Percentiles rank a stretch among this genome's conserved stretches.
These are phyloP conservation scores for Taenioides sp. DNA, from an alignment of 2,797 vertebrate species.

Conservation along the genomic window DNA sequence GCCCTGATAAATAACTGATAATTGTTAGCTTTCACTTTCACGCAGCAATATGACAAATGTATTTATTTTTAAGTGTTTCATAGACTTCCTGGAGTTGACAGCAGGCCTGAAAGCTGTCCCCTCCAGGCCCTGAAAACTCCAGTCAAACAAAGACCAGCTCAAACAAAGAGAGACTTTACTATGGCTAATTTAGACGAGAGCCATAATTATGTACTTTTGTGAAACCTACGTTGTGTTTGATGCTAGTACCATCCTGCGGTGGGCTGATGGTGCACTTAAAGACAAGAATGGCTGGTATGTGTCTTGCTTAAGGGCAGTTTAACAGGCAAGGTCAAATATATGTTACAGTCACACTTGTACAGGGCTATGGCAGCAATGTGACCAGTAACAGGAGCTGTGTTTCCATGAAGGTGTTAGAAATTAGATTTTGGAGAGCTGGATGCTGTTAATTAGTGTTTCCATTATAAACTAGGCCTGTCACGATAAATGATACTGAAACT, in stretches of 20 bases:
- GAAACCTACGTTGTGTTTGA: constrained; percentile 36
- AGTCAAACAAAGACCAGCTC: constrained; percentile 30
- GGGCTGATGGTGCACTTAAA: constrained; percentile 26
- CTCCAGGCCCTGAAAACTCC: constrained; percentile 35
- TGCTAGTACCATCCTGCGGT: constrained; percentile 11
- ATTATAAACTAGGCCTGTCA: background rate
- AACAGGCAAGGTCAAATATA: constrained; percentile 12
- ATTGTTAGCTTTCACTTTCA: constrained; percentile 46
- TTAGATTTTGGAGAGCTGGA: background rate
- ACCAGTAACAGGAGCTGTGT: background rate
- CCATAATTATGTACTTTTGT: constrained; percentile 50
- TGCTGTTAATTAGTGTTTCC: background rate
- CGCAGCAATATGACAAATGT: constrained; percentile 30
- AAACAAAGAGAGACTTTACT: constrained; percentile 29
- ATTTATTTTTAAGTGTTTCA: constrained; percentile 43
- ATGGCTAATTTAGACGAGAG: constrained; percentile 57
- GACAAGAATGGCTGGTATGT: constrained; percentile 42
- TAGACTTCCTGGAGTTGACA: constrained; percentile 62
- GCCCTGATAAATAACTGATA: constrained; percentile 8
- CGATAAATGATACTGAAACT: too few species aligned
- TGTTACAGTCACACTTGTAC: constrained; percentile 10
- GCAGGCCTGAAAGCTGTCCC: constrained; percentile 45
- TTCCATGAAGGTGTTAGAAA: background rate
- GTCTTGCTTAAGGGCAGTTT: constrained; percentile 14
- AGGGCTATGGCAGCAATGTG: background rate